These are phyloP conservation scores for Amazona guildingii DNA, from an alignment of 2,113 vertebrate species.

Conservation along the genomic window DNA sequence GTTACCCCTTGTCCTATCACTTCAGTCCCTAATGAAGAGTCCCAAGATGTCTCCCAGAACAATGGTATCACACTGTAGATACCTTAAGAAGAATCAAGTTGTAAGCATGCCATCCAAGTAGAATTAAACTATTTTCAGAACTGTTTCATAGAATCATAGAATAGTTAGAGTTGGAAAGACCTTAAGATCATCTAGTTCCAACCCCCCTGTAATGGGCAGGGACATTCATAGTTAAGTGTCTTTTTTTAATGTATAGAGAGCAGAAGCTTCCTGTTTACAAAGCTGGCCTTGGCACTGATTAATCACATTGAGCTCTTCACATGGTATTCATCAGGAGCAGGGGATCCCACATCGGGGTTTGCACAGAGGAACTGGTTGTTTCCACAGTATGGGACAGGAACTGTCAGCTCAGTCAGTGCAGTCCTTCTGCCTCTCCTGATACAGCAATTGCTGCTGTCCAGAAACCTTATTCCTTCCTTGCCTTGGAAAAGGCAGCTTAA, in stretches of 20 bases:
- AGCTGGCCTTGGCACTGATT: neutral
- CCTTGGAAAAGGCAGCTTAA: neutral
- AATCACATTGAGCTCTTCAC: neutral
- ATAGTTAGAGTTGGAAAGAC: no score
- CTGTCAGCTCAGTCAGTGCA: neutral
- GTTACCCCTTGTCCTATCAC: neutral
- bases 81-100: neutral
- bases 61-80: neutral
- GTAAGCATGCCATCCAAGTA: neutral
- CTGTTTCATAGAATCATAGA: neutral
- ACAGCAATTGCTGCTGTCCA: neutral
- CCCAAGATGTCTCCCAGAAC: neutral
- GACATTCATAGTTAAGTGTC: neutral
- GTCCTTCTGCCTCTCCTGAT: neutral
- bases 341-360: neutral
- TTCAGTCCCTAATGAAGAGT: neutral
- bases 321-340: neutral
- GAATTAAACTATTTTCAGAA: neutral
- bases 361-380: neutral
- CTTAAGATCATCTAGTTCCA: no score
- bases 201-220: no score
- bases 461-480: neutral
- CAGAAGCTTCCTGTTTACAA: neutral
- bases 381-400: neutral
- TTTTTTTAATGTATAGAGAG: neutral